phyloP scores from a whole-genome alignment of 2,888 invertebrate genomes.

The Zygogramma bicolorata region DNA sequence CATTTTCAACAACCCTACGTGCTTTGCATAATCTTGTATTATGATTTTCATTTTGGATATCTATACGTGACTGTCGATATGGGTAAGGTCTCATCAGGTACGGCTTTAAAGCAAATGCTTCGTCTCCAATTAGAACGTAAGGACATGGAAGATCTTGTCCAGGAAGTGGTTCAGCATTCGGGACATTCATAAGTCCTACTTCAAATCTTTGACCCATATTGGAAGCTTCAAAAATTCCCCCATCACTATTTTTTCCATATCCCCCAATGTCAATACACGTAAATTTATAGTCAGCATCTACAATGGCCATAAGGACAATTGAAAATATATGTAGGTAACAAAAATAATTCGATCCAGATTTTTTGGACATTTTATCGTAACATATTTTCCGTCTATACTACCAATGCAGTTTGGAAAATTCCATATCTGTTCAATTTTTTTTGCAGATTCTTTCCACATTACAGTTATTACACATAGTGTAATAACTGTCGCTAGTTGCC shows the following conservation, averaged over 20 bases:
- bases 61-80: no score
- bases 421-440: no score
- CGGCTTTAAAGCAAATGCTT: slow-evolving; percentile 48
- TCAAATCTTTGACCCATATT: slow-evolving; percentile 43
- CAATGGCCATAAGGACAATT: slow-evolving; percentile 39
- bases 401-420: slow-evolving; percentile 44
- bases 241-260: slow-evolving; percentile 41
- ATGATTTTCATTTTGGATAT: no score
- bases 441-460: no score
- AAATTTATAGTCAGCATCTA: slow-evolving; percentile 36
- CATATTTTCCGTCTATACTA: slow-evolving; percentile 42
- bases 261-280: slow-evolving; percentile 30
- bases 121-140: slow-evolving; percentile 48
- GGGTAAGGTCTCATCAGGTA: slow-evolving; percentile 43
- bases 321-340: slow-evolving; percentile 40
- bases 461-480: no score
- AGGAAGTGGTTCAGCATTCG: slow-evolving; percentile 44
- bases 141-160: slow-evolving; percentile 39
- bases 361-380: slow-evolving; percentile 43
- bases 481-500: no score
- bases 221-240: slow-evolving; percentile 39
- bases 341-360: slow-evolving; percentile 39
- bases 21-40: neutral
- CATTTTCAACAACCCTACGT: neutral
- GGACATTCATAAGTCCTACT: slow-evolving; percentile 37